Evolutionary conservation across 2,797 vertebrate species (phyloP).

Genomic region (Eupleurogrammus muticus): DNA sequence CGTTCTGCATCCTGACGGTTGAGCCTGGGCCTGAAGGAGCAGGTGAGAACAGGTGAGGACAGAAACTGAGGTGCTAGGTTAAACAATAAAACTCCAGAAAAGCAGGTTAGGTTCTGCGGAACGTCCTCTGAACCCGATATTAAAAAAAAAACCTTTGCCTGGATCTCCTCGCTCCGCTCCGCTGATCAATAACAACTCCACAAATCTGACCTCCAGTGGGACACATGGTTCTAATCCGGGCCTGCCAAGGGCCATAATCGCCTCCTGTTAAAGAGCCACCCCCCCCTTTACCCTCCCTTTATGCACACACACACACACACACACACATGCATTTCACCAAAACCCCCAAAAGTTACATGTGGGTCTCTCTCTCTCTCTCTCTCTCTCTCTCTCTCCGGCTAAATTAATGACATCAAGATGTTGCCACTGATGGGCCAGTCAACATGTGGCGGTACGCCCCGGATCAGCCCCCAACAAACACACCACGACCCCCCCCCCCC

Average conservation of each 20-base stretch:
- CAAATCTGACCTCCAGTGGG: slow-evolving; percentile 94
- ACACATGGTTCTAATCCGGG: slow-evolving; percentile 98
- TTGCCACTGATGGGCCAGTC: slow-evolving; percentile 86
- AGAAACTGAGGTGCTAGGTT: slow-evolving; percentile 24
- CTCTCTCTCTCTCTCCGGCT: too few relatives aligned
- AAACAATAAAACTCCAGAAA: slow-evolving; percentile 41
- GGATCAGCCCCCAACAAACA: slow-evolving; percentile 67
- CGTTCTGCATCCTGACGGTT: not conserved
- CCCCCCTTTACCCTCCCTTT: slow-evolving; percentile 59
- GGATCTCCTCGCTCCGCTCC: slow-evolving; percentile 86
- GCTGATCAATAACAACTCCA: slow-evolving; percentile 94
- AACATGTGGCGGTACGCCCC: slow-evolving; percentile 79
- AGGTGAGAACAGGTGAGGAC: slow-evolving; percentile 50
- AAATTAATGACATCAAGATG: slow-evolving; percentile 99
- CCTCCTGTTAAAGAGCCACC: slow-evolving; percentile 86
- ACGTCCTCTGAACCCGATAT: slow-evolving; percentile 51
- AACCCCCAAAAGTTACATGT: slow-evolving; percentile 84
- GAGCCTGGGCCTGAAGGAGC: too few relatives aligned
- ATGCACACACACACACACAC: slow-evolving; percentile 39
- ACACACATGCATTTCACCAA: slow-evolving; percentile 69
- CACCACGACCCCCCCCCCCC: slow-evolving; percentile 37
- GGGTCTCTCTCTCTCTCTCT: too few relatives aligned
- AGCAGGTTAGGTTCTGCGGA: slow-evolving; percentile 43
- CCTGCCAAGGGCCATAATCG: slow-evolving; percentile 96
- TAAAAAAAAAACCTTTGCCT: slow-evolving; percentile 52